Percentiles rank a stretch among this genome's conserved stretches.
Evolutionary conservation across 2,113 vertebrate genomes (phyloP).

Genomic region (Athene cunicularia): DNA sequence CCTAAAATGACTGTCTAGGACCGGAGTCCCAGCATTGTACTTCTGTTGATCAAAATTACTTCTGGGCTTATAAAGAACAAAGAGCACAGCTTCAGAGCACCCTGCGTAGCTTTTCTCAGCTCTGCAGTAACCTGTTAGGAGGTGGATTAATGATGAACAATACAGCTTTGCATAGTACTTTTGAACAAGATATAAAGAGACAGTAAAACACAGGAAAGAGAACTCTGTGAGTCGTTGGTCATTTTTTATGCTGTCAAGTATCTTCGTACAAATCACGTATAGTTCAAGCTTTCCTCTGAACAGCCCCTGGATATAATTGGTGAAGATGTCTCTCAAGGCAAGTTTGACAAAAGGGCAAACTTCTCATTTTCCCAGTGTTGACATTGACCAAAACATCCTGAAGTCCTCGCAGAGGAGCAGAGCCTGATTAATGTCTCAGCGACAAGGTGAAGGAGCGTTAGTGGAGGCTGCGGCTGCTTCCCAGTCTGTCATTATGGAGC

Average conservation of each 20-base stretch:
- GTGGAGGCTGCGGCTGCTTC: not conserved
- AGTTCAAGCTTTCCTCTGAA: not conserved
- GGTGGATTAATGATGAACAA: not conserved
- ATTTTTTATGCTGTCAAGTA: slow-evolving; percentile 36
- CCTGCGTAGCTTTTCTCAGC: not conserved
- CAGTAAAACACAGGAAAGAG: not conserved
- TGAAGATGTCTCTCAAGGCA: slow-evolving; percentile 47
- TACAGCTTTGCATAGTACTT: not conserved
- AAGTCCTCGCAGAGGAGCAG: slow-evolving; percentile 43
- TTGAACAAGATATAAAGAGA: not conserved
- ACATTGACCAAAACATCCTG: slow-evolving; percentile 43
- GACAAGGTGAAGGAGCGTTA: slow-evolving; percentile 12
- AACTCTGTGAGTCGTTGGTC: not conserved
- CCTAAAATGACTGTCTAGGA: not conserved
- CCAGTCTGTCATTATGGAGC: not conserved
- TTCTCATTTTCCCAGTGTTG: slow-evolving; percentile 62
- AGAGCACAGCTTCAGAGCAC: not conserved
- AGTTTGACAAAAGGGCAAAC: slow-evolving; percentile 69
- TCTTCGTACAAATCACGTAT: slow-evolving; percentile 4
- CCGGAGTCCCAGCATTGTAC: not conserved
- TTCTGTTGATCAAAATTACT: not conserved
- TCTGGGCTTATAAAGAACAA: not conserved
- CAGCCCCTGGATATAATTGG: slow-evolving; percentile 18
- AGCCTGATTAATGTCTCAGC: slow-evolving; percentile 49
- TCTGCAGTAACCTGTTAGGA: not conserved